Conservation (phyloP, 2,113 vertebrate genomes). For the Cyprinodon tularosa region DNA sequence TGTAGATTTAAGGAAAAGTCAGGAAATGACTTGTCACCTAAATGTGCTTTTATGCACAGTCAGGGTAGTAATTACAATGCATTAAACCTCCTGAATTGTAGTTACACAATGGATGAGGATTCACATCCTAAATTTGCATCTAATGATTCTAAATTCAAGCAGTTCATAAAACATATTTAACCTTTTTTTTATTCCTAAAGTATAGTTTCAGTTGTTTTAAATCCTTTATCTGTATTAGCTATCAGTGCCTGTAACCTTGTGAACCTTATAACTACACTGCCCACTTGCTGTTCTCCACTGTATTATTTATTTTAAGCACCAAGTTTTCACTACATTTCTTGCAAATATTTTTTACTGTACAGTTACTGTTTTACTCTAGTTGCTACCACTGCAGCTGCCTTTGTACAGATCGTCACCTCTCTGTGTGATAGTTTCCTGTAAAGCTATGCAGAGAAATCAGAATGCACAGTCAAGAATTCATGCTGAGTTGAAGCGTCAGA, state of each 20-base stretch:
- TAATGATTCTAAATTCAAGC: not conserved
- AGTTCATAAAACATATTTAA: not conserved
- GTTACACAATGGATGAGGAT: not conserved
- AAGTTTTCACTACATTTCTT: slow-evolving; percentile 50
- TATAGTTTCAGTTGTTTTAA: not conserved
- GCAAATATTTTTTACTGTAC: slow-evolving; percentile 35
- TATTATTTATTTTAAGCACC: slow-evolving; percentile 58
- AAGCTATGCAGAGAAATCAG: no score
- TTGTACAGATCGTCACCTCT: no score
- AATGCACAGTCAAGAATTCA: no score
- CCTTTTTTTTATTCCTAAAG: slow-evolving; percentile 15
- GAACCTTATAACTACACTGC: slow-evolving; percentile 27
- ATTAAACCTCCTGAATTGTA: not conserved
- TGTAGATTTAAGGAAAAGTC: not conserved
- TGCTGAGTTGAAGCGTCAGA: no score
- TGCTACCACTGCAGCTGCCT: no score
- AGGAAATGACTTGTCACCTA: not conserved
- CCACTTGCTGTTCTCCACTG: slow-evolving; percentile 28
- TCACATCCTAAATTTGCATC: not conserved
- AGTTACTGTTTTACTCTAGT: slow-evolving; percentile 45
- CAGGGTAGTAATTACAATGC: not conserved
- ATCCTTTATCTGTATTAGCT: slow-evolving; percentile 41
- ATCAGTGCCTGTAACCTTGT: slow-evolving; percentile 32
- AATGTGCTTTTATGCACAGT: not conserved
- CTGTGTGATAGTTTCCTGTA: no score